Evolutionary conservation across 2,113 vertebrate genomes (phyloP), one percentile per base, ranked within the genome.

Genomic region (Psittacula cyanocephala): DNA sequence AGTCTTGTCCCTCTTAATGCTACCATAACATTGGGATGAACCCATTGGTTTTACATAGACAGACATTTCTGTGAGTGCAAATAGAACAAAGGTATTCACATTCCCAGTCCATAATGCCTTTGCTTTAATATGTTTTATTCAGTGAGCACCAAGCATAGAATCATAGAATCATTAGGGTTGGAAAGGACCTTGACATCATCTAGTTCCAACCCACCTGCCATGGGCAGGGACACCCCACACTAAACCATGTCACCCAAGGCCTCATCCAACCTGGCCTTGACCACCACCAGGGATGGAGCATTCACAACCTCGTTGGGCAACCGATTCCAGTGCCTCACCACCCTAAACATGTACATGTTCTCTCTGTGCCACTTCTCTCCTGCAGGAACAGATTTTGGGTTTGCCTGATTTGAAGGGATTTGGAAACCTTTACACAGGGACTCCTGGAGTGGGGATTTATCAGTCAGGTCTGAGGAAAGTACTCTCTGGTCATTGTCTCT

Each of bases 321-420:
- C 37, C 37, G 7, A 37, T 37, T 37, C 37, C 37, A 37, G 37
- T 37, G 37, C 37, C 37, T 37, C 37, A 37, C 37, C 37, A 8
- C 37, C 37, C 37, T 37, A 37, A 37, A 37, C 37, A 37, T 37
- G 24, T 6, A 24, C 0, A 0, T 2, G 0, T 76, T 53, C 41
- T 39, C 8, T 25, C 18, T 25, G 10, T 10, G 9, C 68, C 37
- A 4, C 16, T 77, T 63, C 35, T 44, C 25, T 71, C 3, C 15
- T 7, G 5, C 11, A 9, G 47, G 59, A 49, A 52, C 52, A 22
- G 8, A 10, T 60, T 59, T 46, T 53, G 7, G 5, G 3, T 43
- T 55, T 77, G 9, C 11, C 17, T 27, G 25, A 6, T 37, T 37
- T 59, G 37, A 68, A 72, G 39, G 47, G 15, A 19, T 59, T 77